Conservation (phyloP, 2,888 invertebrate genomes). For the Cyclophora albipunctata region DNA sequence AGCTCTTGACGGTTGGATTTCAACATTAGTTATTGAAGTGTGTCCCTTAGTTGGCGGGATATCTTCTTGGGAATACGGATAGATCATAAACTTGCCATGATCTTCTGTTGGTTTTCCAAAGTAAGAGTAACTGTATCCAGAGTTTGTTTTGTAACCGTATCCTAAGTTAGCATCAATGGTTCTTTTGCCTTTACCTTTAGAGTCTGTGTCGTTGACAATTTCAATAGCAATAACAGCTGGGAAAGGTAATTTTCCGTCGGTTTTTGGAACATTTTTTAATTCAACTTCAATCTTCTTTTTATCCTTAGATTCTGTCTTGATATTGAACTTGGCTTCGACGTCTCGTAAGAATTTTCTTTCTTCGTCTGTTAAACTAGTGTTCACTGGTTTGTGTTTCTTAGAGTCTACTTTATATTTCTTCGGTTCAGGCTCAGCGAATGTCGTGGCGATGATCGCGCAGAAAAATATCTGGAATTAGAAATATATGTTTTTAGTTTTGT, state of each 20-base stretch:
- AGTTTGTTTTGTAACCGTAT: slow-evolving; percentile 77
- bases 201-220: slow-evolving; percentile 74
- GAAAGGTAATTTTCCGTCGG: slow-evolving; percentile 28
- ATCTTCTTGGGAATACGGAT: slow-evolving; percentile 82
- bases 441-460: slow-evolving; percentile 35
- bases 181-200: slow-evolving; percentile 76
- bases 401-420: slow-evolving; percentile 55
- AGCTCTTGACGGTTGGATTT: slow-evolving; percentile 76
- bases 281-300: slow-evolving; percentile 27
- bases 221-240: slow-evolving; percentile 78
- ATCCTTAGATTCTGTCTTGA: slow-evolving; percentile 44
- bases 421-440: slow-evolving; percentile 54
- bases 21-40: slow-evolving; percentile 51
- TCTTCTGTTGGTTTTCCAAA: slow-evolving; percentile 63
- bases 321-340: slow-evolving; percentile 65
- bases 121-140: slow-evolving; percentile 66
- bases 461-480: slow-evolving; percentile 55
- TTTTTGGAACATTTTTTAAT: slow-evolving; percentile 22
- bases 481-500: slow-evolving; percentile 6
- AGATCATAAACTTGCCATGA: slow-evolving; percentile 77
- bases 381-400: slow-evolving; percentile 40
- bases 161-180: slow-evolving; percentile 84
- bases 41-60: slow-evolving; percentile 57
- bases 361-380: slow-evolving; percentile 50
- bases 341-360: slow-evolving; percentile 64